These are phyloP conservation scores for Clivina fossor DNA, from an alignment of 2,888 invertebrate species.

Conservation along the genomic window DNA sequence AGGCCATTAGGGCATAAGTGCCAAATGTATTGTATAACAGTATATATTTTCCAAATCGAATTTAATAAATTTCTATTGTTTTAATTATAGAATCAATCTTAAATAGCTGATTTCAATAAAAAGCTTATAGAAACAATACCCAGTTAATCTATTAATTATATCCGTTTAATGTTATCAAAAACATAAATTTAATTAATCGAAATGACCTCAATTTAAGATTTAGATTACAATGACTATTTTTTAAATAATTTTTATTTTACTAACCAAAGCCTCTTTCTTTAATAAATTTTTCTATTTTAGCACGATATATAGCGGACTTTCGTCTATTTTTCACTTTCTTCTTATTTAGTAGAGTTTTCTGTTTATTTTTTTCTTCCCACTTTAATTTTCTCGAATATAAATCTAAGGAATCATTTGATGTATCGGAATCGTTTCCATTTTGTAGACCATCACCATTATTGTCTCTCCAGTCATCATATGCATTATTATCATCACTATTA, in stretches of 20 bases:
- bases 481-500: neutral
- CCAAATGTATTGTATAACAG: no score
- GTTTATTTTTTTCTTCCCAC: constrained; percentile 23
- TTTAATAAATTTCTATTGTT: no score
- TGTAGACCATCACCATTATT: constrained; percentile 34
- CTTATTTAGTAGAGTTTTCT: constrained; percentile 12
- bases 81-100: neutral
- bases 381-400: constrained; percentile 14
- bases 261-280: constrained; percentile 38
- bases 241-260: constrained; percentile 13
- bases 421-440: constrained; percentile 28
- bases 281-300: constrained; percentile 38
- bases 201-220: no score
- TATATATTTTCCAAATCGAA: no score
- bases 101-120: neutral
- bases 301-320: constrained; percentile 18
- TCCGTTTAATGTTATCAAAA: no score
- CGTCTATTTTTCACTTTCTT: constrained; percentile 14
- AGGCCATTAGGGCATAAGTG: no score
- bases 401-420: constrained; percentile 26
- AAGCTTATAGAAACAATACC: neutral
- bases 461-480: constrained; percentile 11
- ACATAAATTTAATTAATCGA: no score
- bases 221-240: neutral
- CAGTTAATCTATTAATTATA: neutral